Conservation (phyloP, 2,113 vertebrate genomes). For the Gymnorhina tibicen region DNA sequence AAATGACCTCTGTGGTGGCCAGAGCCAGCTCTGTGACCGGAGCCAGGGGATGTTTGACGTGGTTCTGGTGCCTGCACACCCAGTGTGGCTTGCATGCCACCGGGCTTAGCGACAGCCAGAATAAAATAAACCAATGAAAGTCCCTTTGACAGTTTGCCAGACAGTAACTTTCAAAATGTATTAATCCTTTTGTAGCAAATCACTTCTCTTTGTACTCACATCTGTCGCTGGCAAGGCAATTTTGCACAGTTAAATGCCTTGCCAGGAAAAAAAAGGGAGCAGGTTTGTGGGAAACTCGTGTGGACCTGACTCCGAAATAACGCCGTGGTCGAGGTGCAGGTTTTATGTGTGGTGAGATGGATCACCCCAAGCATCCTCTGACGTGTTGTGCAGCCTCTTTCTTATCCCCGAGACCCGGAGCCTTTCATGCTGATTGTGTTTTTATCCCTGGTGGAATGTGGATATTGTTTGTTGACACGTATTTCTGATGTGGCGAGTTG, state of each 20-base stretch:
- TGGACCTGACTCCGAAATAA: not conserved
- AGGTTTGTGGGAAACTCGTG: not conserved
- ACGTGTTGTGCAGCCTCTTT: not conserved
- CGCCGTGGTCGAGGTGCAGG: accelerated
- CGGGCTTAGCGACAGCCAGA: not conserved
- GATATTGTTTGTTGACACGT: not conserved
- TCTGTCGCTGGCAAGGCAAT: not conserved
- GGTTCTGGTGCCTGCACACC: accelerated
- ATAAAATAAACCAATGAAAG: not conserved
- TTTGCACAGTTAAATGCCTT: not conserved
- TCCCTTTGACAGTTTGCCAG: not conserved
- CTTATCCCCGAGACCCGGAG: not conserved
- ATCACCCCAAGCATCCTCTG: not conserved
- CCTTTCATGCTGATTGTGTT: not conserved
- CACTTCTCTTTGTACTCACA: not conserved
- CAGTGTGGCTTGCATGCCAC: not conserved
- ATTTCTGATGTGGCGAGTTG: not conserved
- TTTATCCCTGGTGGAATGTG: not conserved
- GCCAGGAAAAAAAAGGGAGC: not conserved
- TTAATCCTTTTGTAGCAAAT: slow-evolving; percentile 18
- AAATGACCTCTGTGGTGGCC: not conserved
- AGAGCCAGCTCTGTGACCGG: not conserved
- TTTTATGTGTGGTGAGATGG: not conserved
- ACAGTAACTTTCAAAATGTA: not conserved
- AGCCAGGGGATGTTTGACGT: accelerated